Evolutionary conservation across 2,888 invertebrate species (phyloP).

Genomic region (Dermolepida albohirtum): DNA sequence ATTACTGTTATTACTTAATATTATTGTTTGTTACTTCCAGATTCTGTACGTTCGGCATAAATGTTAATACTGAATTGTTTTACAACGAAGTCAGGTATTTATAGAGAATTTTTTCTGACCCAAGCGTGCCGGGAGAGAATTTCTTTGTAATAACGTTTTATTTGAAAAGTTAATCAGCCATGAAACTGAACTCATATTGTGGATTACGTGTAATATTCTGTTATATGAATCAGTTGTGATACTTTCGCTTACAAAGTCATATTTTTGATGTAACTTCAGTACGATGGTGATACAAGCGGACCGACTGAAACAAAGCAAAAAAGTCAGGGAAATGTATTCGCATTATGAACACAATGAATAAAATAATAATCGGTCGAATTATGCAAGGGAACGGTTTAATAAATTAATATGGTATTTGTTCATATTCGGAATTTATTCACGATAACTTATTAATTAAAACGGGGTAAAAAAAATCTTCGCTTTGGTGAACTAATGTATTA

Average conservation of each 20-base stretch:
- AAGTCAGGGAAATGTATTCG: not conserved
- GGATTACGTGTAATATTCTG: constrained; percentile 2
- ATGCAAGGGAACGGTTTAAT: too few relatives aligned
- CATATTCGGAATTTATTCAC: too few relatives aligned
- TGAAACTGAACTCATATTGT: constrained; percentile 2
- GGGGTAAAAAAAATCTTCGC: too few relatives aligned
- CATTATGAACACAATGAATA: too few relatives aligned
- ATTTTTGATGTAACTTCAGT: not conserved
- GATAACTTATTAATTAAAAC: too few relatives aligned
- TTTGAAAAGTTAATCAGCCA: constrained; percentile 9
- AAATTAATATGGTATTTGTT: too few relatives aligned
- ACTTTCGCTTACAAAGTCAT: constrained; percentile 6
- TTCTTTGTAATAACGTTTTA: not conserved
- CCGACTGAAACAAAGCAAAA: not conserved
- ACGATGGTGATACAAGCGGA: not conserved
- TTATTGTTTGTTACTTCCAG: not conserved
- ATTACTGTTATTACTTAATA: not conserved
- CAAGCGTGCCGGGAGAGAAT: not conserved
- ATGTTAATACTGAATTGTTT: constrained; percentile 13
- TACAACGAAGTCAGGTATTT: constrained; percentile 3
- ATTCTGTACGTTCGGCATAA: not conserved
- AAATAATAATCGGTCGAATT: too few relatives aligned
- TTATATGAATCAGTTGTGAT: constrained; percentile 18
- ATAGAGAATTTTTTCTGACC: constrained; percentile 1
- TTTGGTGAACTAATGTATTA: too few relatives aligned